Conservation (phyloP, 1,140 invertebrate species). For the Musca domestica region DNA sequence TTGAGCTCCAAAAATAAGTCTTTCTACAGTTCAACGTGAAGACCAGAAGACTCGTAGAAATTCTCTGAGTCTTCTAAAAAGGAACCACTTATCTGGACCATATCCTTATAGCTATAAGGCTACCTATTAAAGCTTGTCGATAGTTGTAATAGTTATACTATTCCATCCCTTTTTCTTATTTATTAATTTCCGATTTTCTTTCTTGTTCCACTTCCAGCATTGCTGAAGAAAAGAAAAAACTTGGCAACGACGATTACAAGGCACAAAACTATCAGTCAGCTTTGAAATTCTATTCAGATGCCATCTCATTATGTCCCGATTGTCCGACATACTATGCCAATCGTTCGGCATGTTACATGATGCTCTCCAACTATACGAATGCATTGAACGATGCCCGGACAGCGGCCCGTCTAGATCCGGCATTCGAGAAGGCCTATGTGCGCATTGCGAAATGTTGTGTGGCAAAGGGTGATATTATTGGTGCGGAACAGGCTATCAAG, state of each 20-base stretch:
- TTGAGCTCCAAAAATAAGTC: too few relatives aligned
- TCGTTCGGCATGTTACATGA: conserved; percentile 88
- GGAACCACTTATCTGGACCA: too few relatives aligned
- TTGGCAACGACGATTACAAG: conserved; percentile 84
- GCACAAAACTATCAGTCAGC: conserved; percentile 84
- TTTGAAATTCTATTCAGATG: conserved; percentile 78
- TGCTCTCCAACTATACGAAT: conserved; percentile 79
- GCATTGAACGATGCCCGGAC: conserved; percentile 81
- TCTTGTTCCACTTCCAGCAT: conserved; percentile 57
- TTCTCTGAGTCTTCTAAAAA: too few relatives aligned
- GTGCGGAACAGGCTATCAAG: conserved; percentile 72
- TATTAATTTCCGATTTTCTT: too few relatives aligned
- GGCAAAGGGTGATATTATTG: conserved; percentile 74
- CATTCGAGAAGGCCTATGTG: conserved; percentile 77
- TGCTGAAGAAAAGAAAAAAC: conserved; percentile 83
- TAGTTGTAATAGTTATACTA: too few relatives aligned
- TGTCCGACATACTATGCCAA: conserved; percentile 86
- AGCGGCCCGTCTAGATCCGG: conserved; percentile 73
- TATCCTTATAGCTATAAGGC: too few relatives aligned
- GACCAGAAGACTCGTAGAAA: too few relatives aligned
- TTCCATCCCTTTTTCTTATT: too few relatives aligned
- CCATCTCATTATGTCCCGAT: conserved; percentile 75
- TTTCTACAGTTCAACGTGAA: too few relatives aligned
- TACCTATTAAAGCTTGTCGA: too few relatives aligned
- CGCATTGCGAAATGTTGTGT: conserved; percentile 79